These are phyloP conservation scores for Phortica magna DNA, from an alignment of 2,888 invertebrate species.

Conservation along the genomic window DNA sequence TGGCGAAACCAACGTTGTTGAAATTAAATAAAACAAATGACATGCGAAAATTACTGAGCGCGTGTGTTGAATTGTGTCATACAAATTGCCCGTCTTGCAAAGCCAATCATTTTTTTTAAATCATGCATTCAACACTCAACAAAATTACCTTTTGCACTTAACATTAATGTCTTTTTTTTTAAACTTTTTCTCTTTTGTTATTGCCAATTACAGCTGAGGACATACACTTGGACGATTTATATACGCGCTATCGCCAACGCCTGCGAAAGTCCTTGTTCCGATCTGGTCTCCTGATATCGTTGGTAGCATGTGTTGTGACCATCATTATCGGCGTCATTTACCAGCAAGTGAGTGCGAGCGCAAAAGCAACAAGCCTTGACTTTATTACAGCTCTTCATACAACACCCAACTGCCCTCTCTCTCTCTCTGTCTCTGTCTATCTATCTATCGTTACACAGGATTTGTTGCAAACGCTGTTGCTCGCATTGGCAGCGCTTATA, in stretches of 20 bases:
- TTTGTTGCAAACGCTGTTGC: constrained; percentile 68
- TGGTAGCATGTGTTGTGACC: constrained; percentile 76
- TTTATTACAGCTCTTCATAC: not conserved
- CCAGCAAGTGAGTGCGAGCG: constrained; percentile 67
- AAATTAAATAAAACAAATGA: constrained; percentile 19
- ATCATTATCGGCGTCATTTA: constrained; percentile 74
- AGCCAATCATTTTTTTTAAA: constrained; percentile 5
- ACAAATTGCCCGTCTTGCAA: constrained; percentile 1
- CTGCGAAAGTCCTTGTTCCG: constrained; percentile 77
- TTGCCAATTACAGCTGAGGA: constrained; percentile 70
- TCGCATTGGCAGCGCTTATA: constrained; percentile 72
- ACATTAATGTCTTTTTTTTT: constrained; percentile 11
- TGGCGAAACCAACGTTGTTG: not conserved
- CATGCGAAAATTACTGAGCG: not conserved
- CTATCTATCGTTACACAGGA: constrained; percentile 57
- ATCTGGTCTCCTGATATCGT: constrained; percentile 76
- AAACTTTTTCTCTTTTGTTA: constrained; percentile 33
- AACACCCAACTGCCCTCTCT: not conserved
- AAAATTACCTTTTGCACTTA: constrained; percentile 27
- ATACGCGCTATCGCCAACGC: constrained; percentile 78
- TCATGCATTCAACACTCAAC: not conserved
- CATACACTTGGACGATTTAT: constrained; percentile 77
- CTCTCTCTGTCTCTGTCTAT: not conserved
- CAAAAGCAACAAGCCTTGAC: not conserved
- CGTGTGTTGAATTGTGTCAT: not conserved